Base-by-base conservation (phyloP, 2,888 invertebrate genomes). In the Epinotia demarniana region DNA sequence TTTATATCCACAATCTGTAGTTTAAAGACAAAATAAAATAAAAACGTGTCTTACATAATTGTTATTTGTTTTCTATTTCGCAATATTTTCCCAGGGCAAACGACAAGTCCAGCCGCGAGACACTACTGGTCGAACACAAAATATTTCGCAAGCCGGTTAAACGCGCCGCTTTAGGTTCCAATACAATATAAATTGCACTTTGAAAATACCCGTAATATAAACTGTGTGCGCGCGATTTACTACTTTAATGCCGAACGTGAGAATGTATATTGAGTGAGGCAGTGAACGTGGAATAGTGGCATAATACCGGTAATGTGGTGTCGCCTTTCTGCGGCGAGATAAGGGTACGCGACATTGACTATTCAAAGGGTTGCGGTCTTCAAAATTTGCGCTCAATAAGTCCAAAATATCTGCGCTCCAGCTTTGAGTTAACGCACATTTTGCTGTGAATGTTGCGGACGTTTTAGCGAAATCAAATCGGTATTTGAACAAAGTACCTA, bases 161-260 rank as follows among this genome's bases (percentile, higher is more conserved):
- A 89, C 89, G 81, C 83, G 83, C 80, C 85, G 89, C 87, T 91
- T 89, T 89, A 90, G 90, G 90, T 91, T 92, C 91, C 93, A 92
- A 93, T 93, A 93, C 92, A 92, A 92, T 91, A 94, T 93, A 93
- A 94, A 94, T 93, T 93, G 94, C 93, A 93, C 91, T 92, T 91
- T 91, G 90, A 91, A 94, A 92, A 93, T 90, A 87, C 84, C 88
- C 87, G 89, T 89, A 89, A 85, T 87, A 89, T 85, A 90, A 84
- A 84, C 79, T 68, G 80, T 82, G 83, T 86, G 86, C 87, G 88
- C 81, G 85, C 89, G 85, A 92, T 88, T 90, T 82, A 82, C 87
- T 83, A 86, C 92, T 87, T 84, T 92, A 91, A 86, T 78, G 78
- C 88, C 68, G 76, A 77, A 85, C 80, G 78, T 77, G 86, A 91